Base-by-base conservation (phyloP, 2,888 invertebrate species). In the Thelaira solivaga region DNA sequence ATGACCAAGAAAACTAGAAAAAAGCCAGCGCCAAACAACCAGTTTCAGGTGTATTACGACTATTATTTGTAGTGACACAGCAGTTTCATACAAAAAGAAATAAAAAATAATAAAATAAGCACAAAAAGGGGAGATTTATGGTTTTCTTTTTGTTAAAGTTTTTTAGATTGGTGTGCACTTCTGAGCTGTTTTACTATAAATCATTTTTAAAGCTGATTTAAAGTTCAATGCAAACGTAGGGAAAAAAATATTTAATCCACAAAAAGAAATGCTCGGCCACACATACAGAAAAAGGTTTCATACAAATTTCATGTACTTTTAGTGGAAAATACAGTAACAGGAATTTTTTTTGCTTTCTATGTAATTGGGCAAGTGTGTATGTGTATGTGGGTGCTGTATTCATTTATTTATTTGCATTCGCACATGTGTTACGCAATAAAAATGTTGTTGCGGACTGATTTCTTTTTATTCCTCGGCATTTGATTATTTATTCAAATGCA, bases 161-260 rank as follows among this genome's bases (percentile, higher is more conserved):
- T 34, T n/a, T 65, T 65, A 53, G 65, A 18, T 53, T 41, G 39
- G 24, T 61, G 34, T 45, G 64, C 53, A 41, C 55, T 53, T 55
- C 62, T 62, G 22, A 61, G 61, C 39, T 72, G 55, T 26, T 61
- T 41, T 72, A 67, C 62, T 29, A 77, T 73, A 77, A 73, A 77
- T 73, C 68, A 77, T 47, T 67, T 78, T 45, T 51, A 59, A 64
- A 73, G 62, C 73, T 73, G 77, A 77, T 64, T 73, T 73, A 45
- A 68, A 64, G 69, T 74, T 74, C 74, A 64, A 68, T 68, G 49
- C 10, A 73, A 73, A 29, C 31, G 31, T 18, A 61, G 26, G 47
- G 41, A 11, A 13, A 34, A 53, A 34, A 29, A 39, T 0, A 18
- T 6, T 20, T 8, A 43, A 31, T 18, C 6, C 5, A 41, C 24